A percentile compares a stretch with the other conserved stretches of the same genome.
phyloP scores from a whole-genome alignment of 2,888 invertebrate species.

The Thumatha senex region DNA sequence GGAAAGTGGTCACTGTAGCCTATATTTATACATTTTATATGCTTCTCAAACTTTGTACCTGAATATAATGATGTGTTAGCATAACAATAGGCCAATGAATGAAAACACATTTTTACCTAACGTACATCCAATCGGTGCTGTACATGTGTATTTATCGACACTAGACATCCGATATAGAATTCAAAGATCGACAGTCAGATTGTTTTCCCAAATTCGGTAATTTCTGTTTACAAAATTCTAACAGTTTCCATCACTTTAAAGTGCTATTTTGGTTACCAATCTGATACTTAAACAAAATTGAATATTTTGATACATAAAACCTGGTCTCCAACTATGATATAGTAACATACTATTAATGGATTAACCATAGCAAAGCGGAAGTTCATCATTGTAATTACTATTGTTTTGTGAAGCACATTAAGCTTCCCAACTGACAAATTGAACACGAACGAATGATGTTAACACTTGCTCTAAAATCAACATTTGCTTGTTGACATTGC shows the following conservation, averaged over 20 bases:
- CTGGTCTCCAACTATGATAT: conserved; percentile 24
- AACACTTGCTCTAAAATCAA: conserved; percentile 58
- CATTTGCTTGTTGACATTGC: conserved; percentile 51
- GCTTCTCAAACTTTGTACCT: no score
- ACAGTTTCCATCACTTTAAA: background rate
- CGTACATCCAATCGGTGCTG: background rate
- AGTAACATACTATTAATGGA: conserved; percentile 34
- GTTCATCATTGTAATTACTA: conserved; percentile 48
- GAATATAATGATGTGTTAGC: no score
- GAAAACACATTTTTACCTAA: background rate
- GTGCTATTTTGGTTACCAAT: background rate
- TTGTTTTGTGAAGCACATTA: conserved; percentile 49
- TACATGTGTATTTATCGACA: background rate
- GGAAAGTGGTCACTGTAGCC: no score
- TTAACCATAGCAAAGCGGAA: conserved; percentile 43
- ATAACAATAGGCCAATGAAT: background rate
- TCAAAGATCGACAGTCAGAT: conserved; percentile 15
- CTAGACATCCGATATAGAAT: background rate
- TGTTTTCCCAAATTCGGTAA: conserved; percentile 18
- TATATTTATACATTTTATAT: no score
- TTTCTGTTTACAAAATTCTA: conserved; percentile 15
- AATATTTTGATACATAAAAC: conserved; percentile 28
- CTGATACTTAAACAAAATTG: conserved; percentile 22
- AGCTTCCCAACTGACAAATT: conserved; percentile 49
- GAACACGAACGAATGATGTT: conserved; percentile 52